phyloP scores from a whole-genome alignment of 2,797 vertebrate species.

The Miichthys miiuy region DNA sequence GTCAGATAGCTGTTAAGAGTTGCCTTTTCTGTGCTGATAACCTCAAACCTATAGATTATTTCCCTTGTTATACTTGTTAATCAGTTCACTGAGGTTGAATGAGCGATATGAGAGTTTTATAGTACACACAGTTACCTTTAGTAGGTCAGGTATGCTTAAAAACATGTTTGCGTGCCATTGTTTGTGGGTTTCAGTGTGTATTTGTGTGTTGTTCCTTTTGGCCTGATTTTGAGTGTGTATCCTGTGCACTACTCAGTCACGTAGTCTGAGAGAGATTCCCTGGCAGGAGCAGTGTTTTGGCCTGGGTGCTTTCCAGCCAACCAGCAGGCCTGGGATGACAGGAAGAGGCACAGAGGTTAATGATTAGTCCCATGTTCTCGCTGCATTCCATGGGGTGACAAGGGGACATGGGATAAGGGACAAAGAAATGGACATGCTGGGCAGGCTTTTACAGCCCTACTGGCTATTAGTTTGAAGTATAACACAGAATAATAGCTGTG shows the following conservation, averaged over 20 bases:
- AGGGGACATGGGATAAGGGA: slow-evolving; percentile 76
- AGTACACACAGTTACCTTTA: background rate
- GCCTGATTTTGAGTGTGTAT: slow-evolving; percentile 54
- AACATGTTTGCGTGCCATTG: slow-evolving; percentile 13
- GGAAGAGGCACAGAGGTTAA: slow-evolving; percentile 83
- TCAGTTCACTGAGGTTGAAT: slow-evolving; percentile 35
- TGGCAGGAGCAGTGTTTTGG: slow-evolving; percentile 78
- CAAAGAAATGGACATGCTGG: slow-evolving; percentile 38
- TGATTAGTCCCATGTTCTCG: slow-evolving; percentile 85
- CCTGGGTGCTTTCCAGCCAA: slow-evolving; percentile 80
- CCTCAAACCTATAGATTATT: slow-evolving; percentile 23
- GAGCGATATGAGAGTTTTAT: slow-evolving; percentile 14
- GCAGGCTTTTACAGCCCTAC: slow-evolving; percentile 17
- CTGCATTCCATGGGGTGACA: slow-evolving; percentile 78
- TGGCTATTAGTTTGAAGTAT: slow-evolving; percentile 32
- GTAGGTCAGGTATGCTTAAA: slow-evolving; percentile 12
- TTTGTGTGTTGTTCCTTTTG: slow-evolving; percentile 42
- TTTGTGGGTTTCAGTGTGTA: slow-evolving; percentile 39
- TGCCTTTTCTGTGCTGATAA: slow-evolving; percentile 15
- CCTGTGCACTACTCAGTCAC: slow-evolving; percentile 72
- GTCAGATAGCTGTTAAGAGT: background rate
- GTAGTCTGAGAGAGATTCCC: slow-evolving; percentile 77
- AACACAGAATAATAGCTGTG: slow-evolving; percentile 21
- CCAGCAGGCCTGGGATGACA: slow-evolving; percentile 75
- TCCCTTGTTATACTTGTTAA: slow-evolving; percentile 17